Base-by-base conservation (phyloP, 2,888 invertebrate genomes). In the Scaptomyza cyrtandrae region DNA sequence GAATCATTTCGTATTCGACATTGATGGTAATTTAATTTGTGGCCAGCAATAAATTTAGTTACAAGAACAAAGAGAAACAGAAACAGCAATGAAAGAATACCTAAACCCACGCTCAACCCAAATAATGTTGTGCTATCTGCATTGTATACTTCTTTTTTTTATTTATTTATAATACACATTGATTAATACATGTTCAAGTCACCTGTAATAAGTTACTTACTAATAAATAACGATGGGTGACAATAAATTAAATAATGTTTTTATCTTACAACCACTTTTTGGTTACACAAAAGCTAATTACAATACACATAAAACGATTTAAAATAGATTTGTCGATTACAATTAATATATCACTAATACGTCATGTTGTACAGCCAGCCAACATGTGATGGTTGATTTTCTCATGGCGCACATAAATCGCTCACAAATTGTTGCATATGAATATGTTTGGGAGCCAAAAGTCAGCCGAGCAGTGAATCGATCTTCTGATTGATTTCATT, bases 321-420 rank as follows among this genome's bases (percentile, higher is more conserved):
- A 52, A 86, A 88, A 83, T 60, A 71, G 75, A 85, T 68, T 61
- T 81, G 79, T 87, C 85, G 64, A 57, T 43, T 41, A 61, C 71
- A 63, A 65, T 60, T 56, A 66, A 69, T 74, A 55, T 50, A 80
- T 79, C 72, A 56, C 80, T 57, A 27, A 80, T 76, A 86, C 80
- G 80, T 76, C 80, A 76, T 53, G 86, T 67, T 56, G 66, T 54
- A 80, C 67, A 49, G 53, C 49, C 13, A 24, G 19, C 49, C 33
- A 70, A 43, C 82, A 81, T 85, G 82, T 78, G 81, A 81, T 78
- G 60, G 19, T 3, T 46, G 3, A 3, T n/a, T 19, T 48, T 37
- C 53, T 7, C 14, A 37, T 39, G 14, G 52, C 48, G 50, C 53
- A 71, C 44, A 52, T 59, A 63, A 52, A 57, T n/a, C n/a, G n/a